Conservation (phyloP, 2,113 vertebrate genomes). For the Ailurus styani region DNA sequence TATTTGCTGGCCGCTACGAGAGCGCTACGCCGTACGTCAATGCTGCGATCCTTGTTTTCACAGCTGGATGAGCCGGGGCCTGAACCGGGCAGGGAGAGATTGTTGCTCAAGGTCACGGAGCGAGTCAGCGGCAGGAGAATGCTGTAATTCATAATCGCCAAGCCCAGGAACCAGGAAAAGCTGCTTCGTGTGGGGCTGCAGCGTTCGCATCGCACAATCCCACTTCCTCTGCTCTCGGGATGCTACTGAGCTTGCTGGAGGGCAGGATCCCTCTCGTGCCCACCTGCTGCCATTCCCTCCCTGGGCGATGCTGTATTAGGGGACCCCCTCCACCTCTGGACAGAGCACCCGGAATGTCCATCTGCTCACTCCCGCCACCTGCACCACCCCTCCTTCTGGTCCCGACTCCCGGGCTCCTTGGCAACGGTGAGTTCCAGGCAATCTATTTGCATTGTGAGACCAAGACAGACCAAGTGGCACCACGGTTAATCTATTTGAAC, state of each 20-base stretch:
- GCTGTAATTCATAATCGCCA: rapidly evolving
- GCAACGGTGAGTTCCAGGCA: neutral
- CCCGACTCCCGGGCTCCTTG: neutral
- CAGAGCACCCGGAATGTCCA: neutral
- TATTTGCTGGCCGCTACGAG: too few relatives aligned
- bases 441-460: neutral
- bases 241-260: neutral
- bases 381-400: neutral
- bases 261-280: rapidly evolving
- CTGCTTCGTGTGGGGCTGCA: too few relatives aligned
- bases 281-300: neutral
- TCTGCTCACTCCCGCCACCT: neutral
- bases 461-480: neutral
- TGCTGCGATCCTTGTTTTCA: neutral
- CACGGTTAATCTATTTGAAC: neutral
- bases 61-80: neutral
- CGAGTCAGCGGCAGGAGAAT: neutral
- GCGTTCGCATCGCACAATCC: rapidly evolving
- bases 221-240: neutral
- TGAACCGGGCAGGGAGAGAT: neutral
- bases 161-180: neutral
- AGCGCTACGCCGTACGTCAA: rapidly evolving
- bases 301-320: neutral
- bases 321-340: neutral
- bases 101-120: neutral